These are phyloP conservation scores for Percina caprodes DNA, from an alignment of 2,113 vertebrate genomes.

Conservation along the genomic window DNA sequence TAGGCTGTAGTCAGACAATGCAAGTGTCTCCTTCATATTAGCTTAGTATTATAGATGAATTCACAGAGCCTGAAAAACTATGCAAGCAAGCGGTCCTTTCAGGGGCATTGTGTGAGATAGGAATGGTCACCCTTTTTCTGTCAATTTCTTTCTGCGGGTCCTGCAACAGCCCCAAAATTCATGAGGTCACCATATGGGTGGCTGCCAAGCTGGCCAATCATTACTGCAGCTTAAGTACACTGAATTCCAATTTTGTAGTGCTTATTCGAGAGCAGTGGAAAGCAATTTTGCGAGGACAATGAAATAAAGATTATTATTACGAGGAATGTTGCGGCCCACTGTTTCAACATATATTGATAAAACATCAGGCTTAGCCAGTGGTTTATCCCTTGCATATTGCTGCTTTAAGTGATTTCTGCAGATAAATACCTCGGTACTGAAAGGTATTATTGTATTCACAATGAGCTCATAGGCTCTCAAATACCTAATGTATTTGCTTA, in stretches of 20 bases:
- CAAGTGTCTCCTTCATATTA: not conserved
- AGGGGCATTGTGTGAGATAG: constrained; percentile 26
- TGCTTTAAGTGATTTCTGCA: constrained; percentile 47
- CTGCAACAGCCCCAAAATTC: constrained; percentile 50
- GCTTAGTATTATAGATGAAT: constrained; percentile 14
- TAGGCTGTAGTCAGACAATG: not conserved
- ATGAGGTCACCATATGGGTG: constrained; percentile 76
- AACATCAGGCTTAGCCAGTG: constrained; percentile 53
- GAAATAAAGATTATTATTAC: constrained; percentile 72
- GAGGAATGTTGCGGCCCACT: constrained; percentile 64
- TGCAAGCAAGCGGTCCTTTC: constrained; percentile 24
- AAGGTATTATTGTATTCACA: constrained; percentile 19
- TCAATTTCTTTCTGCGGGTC: constrained; percentile 43
- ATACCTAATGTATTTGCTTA: constrained; percentile 7
- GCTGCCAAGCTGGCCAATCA: constrained; percentile 72
- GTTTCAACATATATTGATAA: constrained; percentile 75
- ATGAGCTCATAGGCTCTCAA: constrained; percentile 1
- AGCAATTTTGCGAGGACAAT: constrained; percentile 77
- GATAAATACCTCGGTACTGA: constrained; percentile 45
- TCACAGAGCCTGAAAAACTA: constrained; percentile 1
- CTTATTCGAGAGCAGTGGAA: constrained; percentile 68
- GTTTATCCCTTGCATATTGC: constrained; percentile 41
- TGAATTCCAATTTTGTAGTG: constrained; percentile 76
- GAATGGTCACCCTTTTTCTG: constrained; percentile 26
- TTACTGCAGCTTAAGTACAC: constrained; percentile 77